Evolutionary conservation across 2,797 vertebrate species (phyloP).

Genomic region (Syndactyla subalaris): DNA sequence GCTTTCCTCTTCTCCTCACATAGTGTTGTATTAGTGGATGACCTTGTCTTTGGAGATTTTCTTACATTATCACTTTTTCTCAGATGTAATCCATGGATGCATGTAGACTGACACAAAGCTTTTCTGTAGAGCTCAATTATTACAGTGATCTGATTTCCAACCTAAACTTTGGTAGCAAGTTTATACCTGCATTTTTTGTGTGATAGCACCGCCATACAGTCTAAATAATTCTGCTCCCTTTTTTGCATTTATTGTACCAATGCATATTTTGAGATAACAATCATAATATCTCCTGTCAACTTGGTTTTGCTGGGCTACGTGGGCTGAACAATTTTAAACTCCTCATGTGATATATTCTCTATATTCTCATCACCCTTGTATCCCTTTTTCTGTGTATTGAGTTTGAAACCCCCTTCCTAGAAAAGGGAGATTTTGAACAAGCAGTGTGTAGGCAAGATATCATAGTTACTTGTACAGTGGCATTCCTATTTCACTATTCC

Average conservation of each 20-base stretch:
- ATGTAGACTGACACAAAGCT: not conserved
- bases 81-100: not conserved
- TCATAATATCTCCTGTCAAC: not conserved
- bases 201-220: not conserved
- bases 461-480: not conserved
- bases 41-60: not conserved
- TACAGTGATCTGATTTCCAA: not conserved
- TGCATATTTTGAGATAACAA: not conserved
- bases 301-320: not conserved
- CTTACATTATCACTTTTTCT: not conserved
- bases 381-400: not conserved
- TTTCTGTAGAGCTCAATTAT: not conserved
- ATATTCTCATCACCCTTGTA: not conserved
- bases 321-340: not conserved
- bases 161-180: not conserved
- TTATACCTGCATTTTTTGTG: not conserved
- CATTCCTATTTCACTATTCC: not conserved
- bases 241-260: not conserved
- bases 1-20: not conserved
- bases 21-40: not conserved
- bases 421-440: not conserved
- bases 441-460: not conserved
- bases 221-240: not conserved
- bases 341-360: not conserved
- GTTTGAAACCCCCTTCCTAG: not conserved